phyloP scores from a whole-genome alignment of 92 coral and sea anemone species.

The Pocillopora grandis region DNA sequence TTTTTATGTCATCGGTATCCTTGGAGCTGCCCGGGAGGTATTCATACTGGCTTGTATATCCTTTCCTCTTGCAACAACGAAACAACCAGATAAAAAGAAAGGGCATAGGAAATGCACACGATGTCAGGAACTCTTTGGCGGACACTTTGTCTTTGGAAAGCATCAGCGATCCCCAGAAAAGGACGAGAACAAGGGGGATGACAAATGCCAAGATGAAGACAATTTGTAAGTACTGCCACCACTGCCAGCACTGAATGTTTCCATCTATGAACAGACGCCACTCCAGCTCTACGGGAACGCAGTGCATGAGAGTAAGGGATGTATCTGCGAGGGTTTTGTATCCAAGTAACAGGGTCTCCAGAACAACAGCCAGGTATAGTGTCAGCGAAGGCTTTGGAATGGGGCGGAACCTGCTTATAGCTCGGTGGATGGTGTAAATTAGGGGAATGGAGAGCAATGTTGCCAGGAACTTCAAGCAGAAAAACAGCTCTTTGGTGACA shows the following conservation, averaged over 20 bases:
- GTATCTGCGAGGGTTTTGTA: slow-evolving; percentile 35
- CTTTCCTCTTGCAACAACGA: not conserved
- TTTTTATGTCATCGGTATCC: slow-evolving; percentile 14
- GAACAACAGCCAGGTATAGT: slow-evolving; percentile 30
- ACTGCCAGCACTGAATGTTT: not conserved
- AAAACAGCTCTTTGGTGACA: slow-evolving; percentile 51
- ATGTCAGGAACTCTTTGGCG: slow-evolving; percentile 34
- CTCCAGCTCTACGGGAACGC: no score
- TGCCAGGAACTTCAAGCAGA: slow-evolving; percentile 21
- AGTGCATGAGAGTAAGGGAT: no score
- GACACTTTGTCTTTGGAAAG: slow-evolving; percentile 1
- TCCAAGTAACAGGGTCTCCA: slow-evolving; percentile 53
- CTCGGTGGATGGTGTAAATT: slow-evolving; percentile 18
- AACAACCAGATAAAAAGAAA: slow-evolving; percentile 25
- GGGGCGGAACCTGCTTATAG: slow-evolving; percentile 2
- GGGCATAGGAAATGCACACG: slow-evolving; percentile 12
- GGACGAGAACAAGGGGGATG: slow-evolving; percentile 22
- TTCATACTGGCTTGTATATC: not conserved
- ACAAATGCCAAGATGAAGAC: slow-evolving; percentile 18
- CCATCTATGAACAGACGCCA: slow-evolving; percentile 26
- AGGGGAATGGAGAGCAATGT: slow-evolving; percentile 20
- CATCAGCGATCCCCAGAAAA: slow-evolving; percentile 45
- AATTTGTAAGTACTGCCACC: slow-evolving; percentile 51
- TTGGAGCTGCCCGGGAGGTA: not conserved
- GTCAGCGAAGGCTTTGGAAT: slow-evolving; percentile 5